phyloP scores from a whole-genome alignment of 2,113 vertebrate species.

The Sus scrofa region DNA sequence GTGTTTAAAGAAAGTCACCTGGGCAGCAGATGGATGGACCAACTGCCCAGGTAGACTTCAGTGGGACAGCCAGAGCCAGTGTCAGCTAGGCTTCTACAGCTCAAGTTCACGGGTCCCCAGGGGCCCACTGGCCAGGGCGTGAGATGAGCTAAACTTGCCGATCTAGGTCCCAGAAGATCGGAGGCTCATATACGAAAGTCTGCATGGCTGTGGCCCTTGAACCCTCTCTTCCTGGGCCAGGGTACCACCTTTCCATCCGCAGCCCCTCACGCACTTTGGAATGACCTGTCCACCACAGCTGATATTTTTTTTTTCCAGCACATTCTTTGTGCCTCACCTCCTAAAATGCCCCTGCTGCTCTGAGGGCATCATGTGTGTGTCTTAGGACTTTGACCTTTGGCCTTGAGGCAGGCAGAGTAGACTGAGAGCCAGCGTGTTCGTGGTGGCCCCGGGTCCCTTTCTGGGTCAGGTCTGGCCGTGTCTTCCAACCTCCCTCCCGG shows the following conservation, averaged over 20 bases:
- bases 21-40: not conserved
- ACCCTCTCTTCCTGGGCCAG: not conserved
- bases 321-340: not conserved
- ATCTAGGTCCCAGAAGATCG: not conserved
- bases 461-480: not conserved
- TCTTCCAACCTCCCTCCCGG: not conserved
- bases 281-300: not conserved
- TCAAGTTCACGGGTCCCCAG: not conserved
- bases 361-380: not conserved
- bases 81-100: not conserved
- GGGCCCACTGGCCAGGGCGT: not conserved
- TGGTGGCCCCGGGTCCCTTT: not conserved
- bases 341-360: not conserved
- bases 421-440: not conserved
- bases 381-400: not conserved
- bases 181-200: not conserved
- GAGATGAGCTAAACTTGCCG: not conserved
- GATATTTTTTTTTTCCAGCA: not conserved
- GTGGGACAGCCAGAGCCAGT: not conserved
- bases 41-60: not conserved
- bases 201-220: not conserved
- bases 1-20: not conserved
- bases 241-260: not conserved
- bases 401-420: slow-evolving; percentile 22
- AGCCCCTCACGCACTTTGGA: not conserved